These are phyloP conservation scores for Cylas formicarius DNA, from an alignment of 1,140 invertebrate species.

Conservation along the genomic window DNA sequence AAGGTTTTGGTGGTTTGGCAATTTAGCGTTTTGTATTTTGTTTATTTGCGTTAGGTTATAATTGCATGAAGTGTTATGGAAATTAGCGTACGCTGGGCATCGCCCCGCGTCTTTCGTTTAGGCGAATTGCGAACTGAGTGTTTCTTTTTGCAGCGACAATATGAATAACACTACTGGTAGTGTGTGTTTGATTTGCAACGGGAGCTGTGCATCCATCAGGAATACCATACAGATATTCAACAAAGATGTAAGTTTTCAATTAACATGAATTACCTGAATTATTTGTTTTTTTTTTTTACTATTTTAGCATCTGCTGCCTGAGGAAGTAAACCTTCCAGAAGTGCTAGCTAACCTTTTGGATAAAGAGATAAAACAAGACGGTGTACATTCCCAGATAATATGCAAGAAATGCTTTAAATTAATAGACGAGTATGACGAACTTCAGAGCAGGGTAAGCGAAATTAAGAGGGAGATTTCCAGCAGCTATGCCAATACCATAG, in stretches of 20 bases:
- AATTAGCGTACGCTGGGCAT: too few species aligned
- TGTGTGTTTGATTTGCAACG: constrained; percentile 51
- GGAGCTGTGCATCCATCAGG: constrained; percentile 47
- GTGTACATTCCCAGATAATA: constrained; percentile 48
- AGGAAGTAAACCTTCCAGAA: constrained; percentile 36
- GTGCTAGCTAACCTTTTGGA: constrained; percentile 47
- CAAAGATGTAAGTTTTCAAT: constrained; percentile 32
- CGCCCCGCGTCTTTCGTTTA: too few species aligned
- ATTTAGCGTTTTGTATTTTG: constrained; percentile 9
- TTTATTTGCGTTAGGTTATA: constrained; percentile 7
- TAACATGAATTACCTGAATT: background rate
- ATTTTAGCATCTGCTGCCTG: background rate
- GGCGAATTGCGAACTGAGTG: constrained; percentile 1
- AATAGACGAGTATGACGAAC: constrained; percentile 54
- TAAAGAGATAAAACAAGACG: constrained; percentile 43
- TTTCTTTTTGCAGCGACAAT: constrained; percentile 23
- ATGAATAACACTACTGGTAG: constrained; percentile 25
- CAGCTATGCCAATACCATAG: constrained; percentile 31
- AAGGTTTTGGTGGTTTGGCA: constrained; percentile 31
- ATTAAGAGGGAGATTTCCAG: constrained; percentile 34
- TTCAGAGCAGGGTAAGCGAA: constrained; percentile 41
- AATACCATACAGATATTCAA: constrained; percentile 49
- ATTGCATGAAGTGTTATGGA: background rate
- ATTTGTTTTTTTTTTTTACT: constrained; percentile 5
- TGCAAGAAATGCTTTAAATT: constrained; percentile 60